phyloP scores from a whole-genome alignment of 2,797 vertebrate species.

The Antrozous pallidus region DNA sequence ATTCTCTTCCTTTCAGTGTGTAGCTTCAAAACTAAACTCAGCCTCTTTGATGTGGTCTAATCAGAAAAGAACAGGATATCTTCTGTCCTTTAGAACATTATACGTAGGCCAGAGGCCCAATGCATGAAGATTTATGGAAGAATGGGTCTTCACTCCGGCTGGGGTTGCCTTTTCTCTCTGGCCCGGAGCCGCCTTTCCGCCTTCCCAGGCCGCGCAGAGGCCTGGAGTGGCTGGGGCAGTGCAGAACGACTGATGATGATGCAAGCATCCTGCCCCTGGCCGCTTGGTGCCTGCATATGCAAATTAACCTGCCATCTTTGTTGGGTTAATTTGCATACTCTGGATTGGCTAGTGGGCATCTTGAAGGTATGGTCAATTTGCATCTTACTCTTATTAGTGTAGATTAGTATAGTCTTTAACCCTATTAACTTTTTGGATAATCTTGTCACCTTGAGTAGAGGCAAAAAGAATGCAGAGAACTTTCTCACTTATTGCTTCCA shows the following conservation, averaged over 20 bases:
- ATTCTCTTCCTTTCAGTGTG: not conserved
- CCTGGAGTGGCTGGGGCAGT: too few species aligned
- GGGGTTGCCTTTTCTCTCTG: too few species aligned
- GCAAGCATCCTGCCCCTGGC: too few species aligned
- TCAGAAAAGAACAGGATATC: not conserved
- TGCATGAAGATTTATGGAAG: too few species aligned
- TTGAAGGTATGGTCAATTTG: too few species aligned
- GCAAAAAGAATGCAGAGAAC: not conserved
- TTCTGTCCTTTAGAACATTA: not conserved
- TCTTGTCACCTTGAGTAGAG: not conserved
- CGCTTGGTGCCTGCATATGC: accelerated
- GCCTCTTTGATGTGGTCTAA: not conserved
- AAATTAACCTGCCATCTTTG: too few species aligned
- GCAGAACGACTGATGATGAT: too few species aligned
- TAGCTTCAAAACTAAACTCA: not conserved
- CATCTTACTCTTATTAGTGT: not conserved
- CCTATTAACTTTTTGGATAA: not conserved
- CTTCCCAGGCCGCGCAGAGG: too few species aligned
- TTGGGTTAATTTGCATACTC: too few species aligned
- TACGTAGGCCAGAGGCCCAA: not conserved
- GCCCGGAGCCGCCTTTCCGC: too few species aligned
- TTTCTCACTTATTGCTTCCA: not conserved
- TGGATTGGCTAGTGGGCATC: too few species aligned
- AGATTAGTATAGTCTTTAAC: not conserved
- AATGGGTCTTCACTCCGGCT: too few species aligned